Base-by-base conservation (phyloP, 2,797 vertebrate genomes). In the Mallotus villosus region DNA sequence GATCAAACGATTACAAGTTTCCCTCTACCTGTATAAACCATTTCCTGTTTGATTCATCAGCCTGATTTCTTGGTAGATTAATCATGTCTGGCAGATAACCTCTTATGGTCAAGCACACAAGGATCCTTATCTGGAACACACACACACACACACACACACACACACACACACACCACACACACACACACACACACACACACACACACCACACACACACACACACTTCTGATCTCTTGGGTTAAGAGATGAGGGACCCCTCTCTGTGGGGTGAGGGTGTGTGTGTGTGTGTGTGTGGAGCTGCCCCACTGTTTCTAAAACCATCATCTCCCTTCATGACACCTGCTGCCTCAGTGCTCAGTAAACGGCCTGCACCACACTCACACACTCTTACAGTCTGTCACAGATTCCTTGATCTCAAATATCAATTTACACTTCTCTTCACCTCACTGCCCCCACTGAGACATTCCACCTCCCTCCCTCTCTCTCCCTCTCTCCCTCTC, bases 371-470 rank as follows among this genome's bases (percentile, higher is more conserved):
- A 34, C 22, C 77, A 78, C 80, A 73, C 75, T 24, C 1, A 7
- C 22, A 49, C 81, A 70, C 63, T 57, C n/a, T 67, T n/a, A 17
- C 74, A 46, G 32, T 6, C 32, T 34, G 32, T 34, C 25, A 24
- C 27, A 53, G 62, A 62, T 51, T 60, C 32, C 63, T 27, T 22
- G n/a, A 64, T 83, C 67, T 74, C 37, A 81, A 80, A 81, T 84
- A 79, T 78, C 73, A 80, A 84, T 86, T 85, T 85, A 76, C 76
- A 83, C 85, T 83, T 75, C 73, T 76, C 65, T 73, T 71, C 72
- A 81, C 77, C 72, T 74, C 67, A 68, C 60, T 72, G 74, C 46
- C 70, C 70, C 71, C 14, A 32, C 57, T 63, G 32, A 29, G n/a
- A 73, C 57, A 71, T 24, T 72, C 27, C 46, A 53, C 24, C 65